Conservation (phyloP, 2,888 invertebrate species). For the Carterocephalus palaemon region DNA sequence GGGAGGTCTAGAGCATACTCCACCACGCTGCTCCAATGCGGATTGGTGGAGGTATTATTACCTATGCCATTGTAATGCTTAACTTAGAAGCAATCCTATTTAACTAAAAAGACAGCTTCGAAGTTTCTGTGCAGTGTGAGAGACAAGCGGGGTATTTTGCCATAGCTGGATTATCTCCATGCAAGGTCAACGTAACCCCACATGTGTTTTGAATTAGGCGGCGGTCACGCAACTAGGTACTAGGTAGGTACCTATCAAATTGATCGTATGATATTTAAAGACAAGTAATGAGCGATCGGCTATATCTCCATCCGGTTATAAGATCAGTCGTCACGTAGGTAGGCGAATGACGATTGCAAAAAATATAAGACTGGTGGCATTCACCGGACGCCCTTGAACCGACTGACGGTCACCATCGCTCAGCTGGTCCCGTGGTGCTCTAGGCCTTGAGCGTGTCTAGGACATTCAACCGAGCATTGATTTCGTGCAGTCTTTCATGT, state of each 20-base stretch:
- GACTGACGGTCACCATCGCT: slow-evolving; percentile 60
- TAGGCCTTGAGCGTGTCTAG: slow-evolving; percentile 66
- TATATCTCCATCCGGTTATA: slow-evolving; percentile 62
- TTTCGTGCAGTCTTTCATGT: slow-evolving; percentile 38
- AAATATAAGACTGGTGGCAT: slow-evolving; percentile 69
- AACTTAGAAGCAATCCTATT: no score
- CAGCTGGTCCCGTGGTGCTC: slow-evolving; percentile 62
- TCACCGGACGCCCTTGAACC: slow-evolving; percentile 76
- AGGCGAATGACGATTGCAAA: slow-evolving; percentile 52
- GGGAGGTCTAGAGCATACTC: no score
- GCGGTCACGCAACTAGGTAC: background rate
- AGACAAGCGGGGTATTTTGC: no score
- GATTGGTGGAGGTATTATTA: no score
- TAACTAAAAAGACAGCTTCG: no score
- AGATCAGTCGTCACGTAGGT: slow-evolving; percentile 60
- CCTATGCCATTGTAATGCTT: no score
- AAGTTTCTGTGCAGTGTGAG: no score
- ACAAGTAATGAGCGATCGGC: slow-evolving; percentile 42
- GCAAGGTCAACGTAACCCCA: no score
- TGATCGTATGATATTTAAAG: background rate
- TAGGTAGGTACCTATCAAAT: no score
- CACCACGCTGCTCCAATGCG: no score
- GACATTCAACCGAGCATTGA: slow-evolving; percentile 62
- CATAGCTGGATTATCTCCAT: no score
- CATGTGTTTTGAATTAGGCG: no score